phyloP scores from a whole-genome alignment of 2,797 vertebrate genomes.

The Hylomyscus alleni region DNA sequence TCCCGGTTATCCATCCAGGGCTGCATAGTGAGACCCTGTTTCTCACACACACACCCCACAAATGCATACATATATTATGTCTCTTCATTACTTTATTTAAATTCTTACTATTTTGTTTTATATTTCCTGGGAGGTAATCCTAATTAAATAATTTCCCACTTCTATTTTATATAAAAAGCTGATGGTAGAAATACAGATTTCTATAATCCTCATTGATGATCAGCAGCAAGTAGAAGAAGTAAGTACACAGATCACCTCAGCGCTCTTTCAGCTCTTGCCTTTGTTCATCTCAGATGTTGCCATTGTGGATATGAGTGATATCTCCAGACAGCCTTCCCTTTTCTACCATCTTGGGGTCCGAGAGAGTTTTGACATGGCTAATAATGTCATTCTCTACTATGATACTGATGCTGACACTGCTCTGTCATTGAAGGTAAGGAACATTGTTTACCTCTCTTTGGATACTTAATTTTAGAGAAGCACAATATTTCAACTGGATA shows the following conservation, averaged over 20 bases:
- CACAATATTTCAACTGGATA: neutral
- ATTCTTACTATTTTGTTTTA: neutral
- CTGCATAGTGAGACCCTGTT: neutral
- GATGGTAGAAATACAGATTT: neutral
- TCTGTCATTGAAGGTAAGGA: constrained; percentile 95
- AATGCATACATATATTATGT: neutral
- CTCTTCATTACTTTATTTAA: neutral
- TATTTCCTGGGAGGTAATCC: neutral
- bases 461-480: constrained; percentile 26
- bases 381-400: constrained; percentile 97
- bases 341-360: constrained; percentile 98
- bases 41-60: neutral
- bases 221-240: neutral
- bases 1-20: neutral
- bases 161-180: constrained; percentile 9
- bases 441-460: constrained; percentile 18
- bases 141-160: constrained; percentile 11
- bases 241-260: neutral
- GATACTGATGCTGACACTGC: constrained; percentile 95
- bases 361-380: constrained; percentile 98
- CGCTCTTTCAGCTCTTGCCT: neutral
- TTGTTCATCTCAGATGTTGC: constrained; percentile 93
- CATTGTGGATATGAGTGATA: constrained; percentile 97
- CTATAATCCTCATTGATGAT: neutral
- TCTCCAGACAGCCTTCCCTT: constrained; percentile 95